A percentile compares a stretch with the other conserved stretches of the same genome.
Evolutionary conservation across 2,888 invertebrate species (phyloP).

Genomic region (Lypha dubia): DNA sequence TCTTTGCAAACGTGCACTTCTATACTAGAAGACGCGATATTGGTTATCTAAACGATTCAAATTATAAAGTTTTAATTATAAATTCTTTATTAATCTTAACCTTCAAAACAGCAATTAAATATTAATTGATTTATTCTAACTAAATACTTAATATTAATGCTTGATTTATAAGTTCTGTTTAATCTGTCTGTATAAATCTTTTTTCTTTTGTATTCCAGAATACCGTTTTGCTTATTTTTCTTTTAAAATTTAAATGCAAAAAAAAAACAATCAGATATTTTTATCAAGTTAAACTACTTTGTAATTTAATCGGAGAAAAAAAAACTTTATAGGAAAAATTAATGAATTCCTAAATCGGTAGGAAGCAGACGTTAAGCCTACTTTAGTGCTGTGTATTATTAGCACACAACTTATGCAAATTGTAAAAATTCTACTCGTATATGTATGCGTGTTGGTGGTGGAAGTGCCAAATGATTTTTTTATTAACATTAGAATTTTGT

Average conservation of each 20-base stretch:
- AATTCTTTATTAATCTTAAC: constrained; percentile 44
- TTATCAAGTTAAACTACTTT: constrained; percentile 43
- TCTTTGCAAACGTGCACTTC: constrained; percentile 46
- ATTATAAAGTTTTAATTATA: constrained; percentile 47
- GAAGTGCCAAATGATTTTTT: constrained; percentile 54
- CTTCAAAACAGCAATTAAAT: constrained; percentile 46
- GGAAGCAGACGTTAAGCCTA: constrained; percentile 71
- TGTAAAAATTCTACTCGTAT: constrained; percentile 23
- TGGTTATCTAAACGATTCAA: constrained; percentile 28
- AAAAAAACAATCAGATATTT: constrained; percentile 19
- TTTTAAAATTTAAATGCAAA: not conserved
- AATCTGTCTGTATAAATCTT: constrained; percentile 35
- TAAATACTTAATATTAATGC: constrained; percentile 16
- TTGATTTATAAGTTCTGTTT: constrained; percentile 34
- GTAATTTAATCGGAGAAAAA: constrained; percentile 1
- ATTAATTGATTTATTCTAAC: constrained; percentile 21
- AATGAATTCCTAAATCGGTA: constrained; percentile 72
- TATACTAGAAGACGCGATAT: not conserved
- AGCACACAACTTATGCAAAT: constrained; percentile 54
- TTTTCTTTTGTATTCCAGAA: constrained; percentile 13
- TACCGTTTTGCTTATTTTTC: constrained; percentile 9
- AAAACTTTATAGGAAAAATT: constrained; percentile 66
- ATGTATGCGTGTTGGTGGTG: constrained; percentile 39
- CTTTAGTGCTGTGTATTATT: constrained; percentile 44
- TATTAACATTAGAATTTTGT: constrained; percentile 43